Evolutionary conservation across 2,888 invertebrate genomes (phyloP).

Genomic region (Troides aeacus): DNA sequence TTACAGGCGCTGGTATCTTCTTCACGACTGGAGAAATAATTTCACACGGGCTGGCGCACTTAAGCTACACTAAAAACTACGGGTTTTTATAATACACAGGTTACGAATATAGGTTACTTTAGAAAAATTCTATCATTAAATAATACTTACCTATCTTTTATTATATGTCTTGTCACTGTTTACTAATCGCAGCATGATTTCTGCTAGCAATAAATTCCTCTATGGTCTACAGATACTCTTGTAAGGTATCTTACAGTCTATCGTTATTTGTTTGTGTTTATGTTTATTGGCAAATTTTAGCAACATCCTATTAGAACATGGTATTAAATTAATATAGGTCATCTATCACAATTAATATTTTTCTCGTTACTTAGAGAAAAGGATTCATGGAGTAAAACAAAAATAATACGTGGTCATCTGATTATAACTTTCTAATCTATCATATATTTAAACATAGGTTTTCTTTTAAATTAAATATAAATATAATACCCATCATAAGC

Average conservation of each 20-base stretch:
- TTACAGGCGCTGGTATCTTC: conserved; percentile 55
- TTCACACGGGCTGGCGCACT: conserved; percentile 66
- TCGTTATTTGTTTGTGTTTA: too few species aligned
- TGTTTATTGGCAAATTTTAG: too few species aligned
- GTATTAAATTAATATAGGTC: too few species aligned
- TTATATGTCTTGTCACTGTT: not conserved
- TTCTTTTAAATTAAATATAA: not conserved
- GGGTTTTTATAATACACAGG: too few species aligned
- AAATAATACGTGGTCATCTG: too few species aligned
- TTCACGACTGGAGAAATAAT: conserved; percentile 45
- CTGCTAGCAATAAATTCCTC: not conserved
- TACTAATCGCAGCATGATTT: not conserved
- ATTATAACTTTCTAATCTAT: not conserved
- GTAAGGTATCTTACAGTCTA: not conserved
- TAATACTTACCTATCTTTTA: too few species aligned
- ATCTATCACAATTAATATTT: too few species aligned
- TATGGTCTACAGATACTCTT: not conserved
- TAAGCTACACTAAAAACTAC: conserved; percentile 28
- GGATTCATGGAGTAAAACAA: too few species aligned
- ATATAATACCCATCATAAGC: not conserved
- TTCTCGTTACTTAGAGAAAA: too few species aligned
- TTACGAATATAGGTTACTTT: too few species aligned
- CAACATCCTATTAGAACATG: too few species aligned
- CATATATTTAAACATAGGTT: not conserved
- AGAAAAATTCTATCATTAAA: too few species aligned